phyloP scores from a whole-genome alignment of 2,888 invertebrate genomes.

The Drosophila nr. fundita region DNA sequence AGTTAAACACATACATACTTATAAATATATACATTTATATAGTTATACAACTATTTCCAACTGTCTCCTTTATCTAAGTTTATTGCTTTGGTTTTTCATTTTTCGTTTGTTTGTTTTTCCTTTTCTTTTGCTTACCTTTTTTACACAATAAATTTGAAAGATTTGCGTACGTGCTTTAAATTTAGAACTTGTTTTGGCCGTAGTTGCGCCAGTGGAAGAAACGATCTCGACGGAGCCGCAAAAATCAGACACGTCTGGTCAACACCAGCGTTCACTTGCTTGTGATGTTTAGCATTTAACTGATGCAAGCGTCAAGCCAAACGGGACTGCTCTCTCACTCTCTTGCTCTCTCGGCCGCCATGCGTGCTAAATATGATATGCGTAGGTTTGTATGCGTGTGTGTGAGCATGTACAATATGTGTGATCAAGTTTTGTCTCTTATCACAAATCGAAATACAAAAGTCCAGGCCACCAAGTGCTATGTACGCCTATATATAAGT shows the following conservation, averaged over 20 bases:
- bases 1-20: constrained; percentile 30
- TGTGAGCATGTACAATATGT: constrained; percentile 18
- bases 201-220: constrained; percentile 54
- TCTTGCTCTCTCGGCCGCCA: constrained; percentile 22
- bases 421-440: constrained; percentile 68
- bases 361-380: constrained; percentile 44
- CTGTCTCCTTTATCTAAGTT: constrained; percentile 34
- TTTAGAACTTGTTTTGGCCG: constrained; percentile 81
- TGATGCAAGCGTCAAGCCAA: constrained; percentile 32
- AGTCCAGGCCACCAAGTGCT: constrained; percentile 62
- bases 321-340: constrained; percentile 10
- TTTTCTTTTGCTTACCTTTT: constrained; percentile 67
- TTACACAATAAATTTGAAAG: constrained; percentile 58
- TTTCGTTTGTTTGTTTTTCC: constrained; percentile 23
- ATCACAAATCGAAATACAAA: constrained; percentile 75
- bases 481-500: constrained; percentile 23
- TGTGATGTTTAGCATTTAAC: constrained; percentile 57
- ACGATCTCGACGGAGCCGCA: constrained; percentile 65
- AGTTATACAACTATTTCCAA: constrained; percentile 12
- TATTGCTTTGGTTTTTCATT: constrained; percentile 27
- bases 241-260: constrained; percentile 79
- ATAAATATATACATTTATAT: background rate
- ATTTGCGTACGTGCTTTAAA: constrained; percentile 68
- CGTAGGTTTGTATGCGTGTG: background rate
- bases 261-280: constrained; percentile 73